Conservation (phyloP, 2,113 vertebrate genomes). For the Gulo gulo region DNA sequence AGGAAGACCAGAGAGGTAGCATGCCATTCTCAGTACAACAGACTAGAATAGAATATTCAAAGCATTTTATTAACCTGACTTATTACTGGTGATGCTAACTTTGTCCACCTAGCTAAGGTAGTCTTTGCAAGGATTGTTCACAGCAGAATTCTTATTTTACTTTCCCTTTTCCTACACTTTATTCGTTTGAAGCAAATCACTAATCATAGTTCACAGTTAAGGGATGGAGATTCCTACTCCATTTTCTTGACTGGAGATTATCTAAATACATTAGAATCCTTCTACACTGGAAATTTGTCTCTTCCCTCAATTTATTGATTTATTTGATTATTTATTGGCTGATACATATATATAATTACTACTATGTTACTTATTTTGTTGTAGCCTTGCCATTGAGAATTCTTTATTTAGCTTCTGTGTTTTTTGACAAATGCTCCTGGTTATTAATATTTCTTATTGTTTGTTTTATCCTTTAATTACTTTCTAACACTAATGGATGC, state of each 20-base stretch:
- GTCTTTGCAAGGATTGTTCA: background rate
- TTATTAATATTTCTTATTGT: background rate
- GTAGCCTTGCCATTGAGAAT: background rate
- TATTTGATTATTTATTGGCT: background rate
- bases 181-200: background rate
- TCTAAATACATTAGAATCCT: background rate
- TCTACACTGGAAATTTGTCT: background rate
- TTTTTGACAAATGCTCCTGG: background rate
- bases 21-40: background rate
- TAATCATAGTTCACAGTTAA: background rate
- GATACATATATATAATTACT: background rate
- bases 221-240: background rate
- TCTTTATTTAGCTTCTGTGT: background rate
- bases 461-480: background rate
- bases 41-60: background rate
- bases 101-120: background rate
- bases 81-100: background rate
- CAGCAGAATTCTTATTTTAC: background rate
- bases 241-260: background rate
- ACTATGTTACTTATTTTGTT: background rate
- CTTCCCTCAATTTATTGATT: background rate
- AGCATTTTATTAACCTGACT: background rate
- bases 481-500: background rate
- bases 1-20: background rate
- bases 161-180: background rate